Evolutionary conservation across 1,140 invertebrate species (phyloP).

Genomic region (Aphaenogaster ashmeadi): DNA sequence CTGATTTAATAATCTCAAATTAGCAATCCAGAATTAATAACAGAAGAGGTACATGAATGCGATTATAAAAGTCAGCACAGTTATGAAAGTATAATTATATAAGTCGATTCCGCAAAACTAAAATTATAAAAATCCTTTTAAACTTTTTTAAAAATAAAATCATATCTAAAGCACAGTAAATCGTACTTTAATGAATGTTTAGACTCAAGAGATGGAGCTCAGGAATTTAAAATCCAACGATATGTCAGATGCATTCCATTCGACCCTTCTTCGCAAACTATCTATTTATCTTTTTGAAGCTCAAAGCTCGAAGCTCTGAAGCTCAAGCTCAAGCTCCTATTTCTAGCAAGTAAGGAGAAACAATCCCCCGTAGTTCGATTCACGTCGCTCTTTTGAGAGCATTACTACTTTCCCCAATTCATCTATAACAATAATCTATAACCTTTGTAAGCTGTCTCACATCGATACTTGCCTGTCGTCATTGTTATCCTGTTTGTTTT

Average conservation of each 20-base stretch:
- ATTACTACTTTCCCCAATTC: not conserved
- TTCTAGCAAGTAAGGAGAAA: not conserved
- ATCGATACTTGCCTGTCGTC: conserved; percentile 6
- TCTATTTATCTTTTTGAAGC: not conserved
- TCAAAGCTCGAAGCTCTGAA: not conserved
- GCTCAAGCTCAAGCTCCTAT: too few relatives aligned
- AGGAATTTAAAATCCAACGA: not conserved
- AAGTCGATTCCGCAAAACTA: not conserved
- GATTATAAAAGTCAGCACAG: not conserved
- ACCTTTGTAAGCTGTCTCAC: not conserved
- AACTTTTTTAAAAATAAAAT: not conserved
- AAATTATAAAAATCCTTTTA: not conserved
- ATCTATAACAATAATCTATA: not conserved
- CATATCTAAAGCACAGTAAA: not conserved
- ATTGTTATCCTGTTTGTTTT: not conserved
- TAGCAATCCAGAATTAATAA: conserved; percentile 6
- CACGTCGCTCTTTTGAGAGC: not conserved
- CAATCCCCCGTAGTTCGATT: conserved; percentile 39
- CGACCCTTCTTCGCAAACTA: not conserved
- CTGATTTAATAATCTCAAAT: not conserved
- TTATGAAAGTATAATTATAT: not conserved
- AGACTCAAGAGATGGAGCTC: not conserved
- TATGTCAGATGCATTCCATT: not conserved
- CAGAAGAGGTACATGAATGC: not conserved
- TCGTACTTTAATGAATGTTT: not conserved